phyloP scores from a whole-genome alignment of 2,113 vertebrate genomes.

The Gymnocephalus cernua region DNA sequence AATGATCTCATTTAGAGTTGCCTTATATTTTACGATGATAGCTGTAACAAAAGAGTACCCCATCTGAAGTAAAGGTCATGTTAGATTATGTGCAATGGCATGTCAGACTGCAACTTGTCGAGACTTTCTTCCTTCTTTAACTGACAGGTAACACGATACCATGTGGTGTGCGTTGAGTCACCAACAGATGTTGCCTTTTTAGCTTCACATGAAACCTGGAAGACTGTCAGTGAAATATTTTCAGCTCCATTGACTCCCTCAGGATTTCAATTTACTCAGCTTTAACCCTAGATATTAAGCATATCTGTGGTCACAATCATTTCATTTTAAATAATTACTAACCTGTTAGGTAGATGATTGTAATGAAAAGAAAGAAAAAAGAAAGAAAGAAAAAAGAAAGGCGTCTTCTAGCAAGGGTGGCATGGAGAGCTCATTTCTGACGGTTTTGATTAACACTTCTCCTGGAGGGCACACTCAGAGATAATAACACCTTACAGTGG shows the following conservation, averaged over 20 bases:
- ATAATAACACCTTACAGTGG: conserved; percentile 54
- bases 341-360: conserved; percentile 3
- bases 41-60: background rate
- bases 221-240: conserved; percentile 57
- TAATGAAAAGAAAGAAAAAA: conserved; percentile 4
- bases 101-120: conserved; percentile 54
- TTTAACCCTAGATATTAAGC: conserved; percentile 19
- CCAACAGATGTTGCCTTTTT: conserved; percentile 68
- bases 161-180: conserved; percentile 62
- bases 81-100: conserved; percentile 27
- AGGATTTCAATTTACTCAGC: conserved; percentile 39
- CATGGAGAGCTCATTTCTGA: conserved; percentile 12
- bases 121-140: conserved; percentile 42
- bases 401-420: conserved; percentile 3
- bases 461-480: conserved; percentile 27
- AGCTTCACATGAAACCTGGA: conserved; percentile 55
- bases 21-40: conserved; percentile 1
- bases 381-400: background rate
- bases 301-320: background rate
- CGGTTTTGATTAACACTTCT: conserved; percentile 29
- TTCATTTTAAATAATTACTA: background rate
- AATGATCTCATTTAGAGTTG: background rate
- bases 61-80: conserved; percentile 23
- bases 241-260: conserved; percentile 39
- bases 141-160: conserved; percentile 65